phyloP scores from a whole-genome alignment of 2,113 vertebrate species.

The Perca schrenkii region DNA sequence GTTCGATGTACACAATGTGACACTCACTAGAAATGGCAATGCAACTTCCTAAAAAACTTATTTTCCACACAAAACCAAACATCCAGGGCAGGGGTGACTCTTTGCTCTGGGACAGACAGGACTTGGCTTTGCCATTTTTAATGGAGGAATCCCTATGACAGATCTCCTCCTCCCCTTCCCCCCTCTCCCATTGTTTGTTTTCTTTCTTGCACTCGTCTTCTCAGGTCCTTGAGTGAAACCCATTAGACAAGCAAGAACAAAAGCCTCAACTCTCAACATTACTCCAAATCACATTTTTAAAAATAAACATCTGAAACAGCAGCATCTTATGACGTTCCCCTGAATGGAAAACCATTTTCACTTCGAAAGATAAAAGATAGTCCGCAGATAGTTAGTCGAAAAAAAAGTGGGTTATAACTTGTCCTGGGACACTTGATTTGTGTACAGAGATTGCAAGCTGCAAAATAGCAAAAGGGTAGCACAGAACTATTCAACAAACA shows the following conservation, averaged over 20 bases:
- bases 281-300: no score
- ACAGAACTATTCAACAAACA: background rate
- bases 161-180: no score
- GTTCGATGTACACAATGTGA: background rate
- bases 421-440: background rate
- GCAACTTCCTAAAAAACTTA: background rate
- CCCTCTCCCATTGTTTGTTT: no score
- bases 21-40: background rate
- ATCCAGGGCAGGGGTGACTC: conserved; percentile 8
- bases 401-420: background rate
- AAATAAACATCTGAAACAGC: background rate
- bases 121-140: no score
- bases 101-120: background rate
- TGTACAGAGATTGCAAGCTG: background rate
- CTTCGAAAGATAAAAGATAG: background rate
- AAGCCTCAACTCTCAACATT: no score
- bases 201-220: no score
- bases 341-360: background rate
- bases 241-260: no score
- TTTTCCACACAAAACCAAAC: background rate
- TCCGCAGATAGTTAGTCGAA: background rate
- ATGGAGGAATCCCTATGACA: no score
- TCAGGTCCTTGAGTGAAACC: no score
- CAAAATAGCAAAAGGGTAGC: background rate
- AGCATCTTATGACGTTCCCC: background rate